Evolutionary conservation across 1,140 invertebrate genomes (phyloP), one percentile per base, ranked within the genome.

Genomic region (Drosophila santomea): DNA sequence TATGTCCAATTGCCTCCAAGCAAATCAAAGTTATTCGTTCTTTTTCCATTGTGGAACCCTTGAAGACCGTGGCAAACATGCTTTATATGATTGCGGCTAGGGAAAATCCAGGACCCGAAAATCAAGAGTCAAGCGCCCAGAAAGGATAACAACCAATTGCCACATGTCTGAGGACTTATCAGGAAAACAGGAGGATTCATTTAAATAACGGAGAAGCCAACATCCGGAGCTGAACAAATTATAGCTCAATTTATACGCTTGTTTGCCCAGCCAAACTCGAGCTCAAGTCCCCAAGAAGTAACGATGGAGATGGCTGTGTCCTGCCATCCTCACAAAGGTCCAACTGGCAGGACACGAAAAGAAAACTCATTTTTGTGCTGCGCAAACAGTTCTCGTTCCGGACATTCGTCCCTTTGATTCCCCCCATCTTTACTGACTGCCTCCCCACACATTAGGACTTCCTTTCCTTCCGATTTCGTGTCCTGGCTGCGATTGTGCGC

Each of bases 221-320:
- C 50, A 38, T 66, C 73, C 63, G 73, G 61, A 69, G 28, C 45
- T 41, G 32, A 62, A 41, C 62, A 74, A 85, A 85, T 85, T 85
- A 80, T 69, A 85, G 71, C 81, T 85, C 81, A 85, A 85, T 85
- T 85, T 85, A 66, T 80, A 85, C 75, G 81, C 77, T 85, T 80
- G 81, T 84, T 84, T 80, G 81, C 81, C 52, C 74, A 77, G 54
- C 50, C 25, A 48, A 76, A 62, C 63, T 77, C 75, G 51, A 71
- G 63, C 52, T 52, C 45, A 72, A 78, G 54, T 56, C 48, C 41
- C 55, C 47, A 54, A 15, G 54, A 78, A 69, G 73, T 78, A 78
- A 61, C 74, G 52, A 75, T 75, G 58, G 72, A 64, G 44, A 74
- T 60, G 61, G 44, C 55, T 41, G 57, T 56, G 60, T 77, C 67